Evolutionary conservation across 2,888 invertebrate genomes (phyloP), one percentile per base, ranked within the genome.

Genomic region (Ptychoptera contaminata): DNA sequence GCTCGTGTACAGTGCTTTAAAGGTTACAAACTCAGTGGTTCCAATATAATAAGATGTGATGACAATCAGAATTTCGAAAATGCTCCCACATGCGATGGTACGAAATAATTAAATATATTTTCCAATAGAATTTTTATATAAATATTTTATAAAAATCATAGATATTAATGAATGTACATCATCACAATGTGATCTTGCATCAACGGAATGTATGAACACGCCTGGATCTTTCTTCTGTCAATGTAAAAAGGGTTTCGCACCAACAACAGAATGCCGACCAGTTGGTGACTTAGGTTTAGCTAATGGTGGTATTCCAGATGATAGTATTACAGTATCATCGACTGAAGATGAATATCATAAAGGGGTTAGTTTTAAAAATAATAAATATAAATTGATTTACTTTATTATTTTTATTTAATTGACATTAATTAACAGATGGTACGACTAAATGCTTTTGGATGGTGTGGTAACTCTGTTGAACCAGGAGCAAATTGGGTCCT

Each of bases 101-200:
- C 54, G 46, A 40, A n/a, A 37, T 40, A 16, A 29, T 36, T 30
- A 11, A 8, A 2, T 16, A 11, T n/a, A 30, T 2, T 41, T 15
- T 32, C 37, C 36, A 35, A 23, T 34, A 8, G 34, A 34, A 6
- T 35, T 31, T 12, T 15, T 38, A 41, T n/a, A n/a, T n/a, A n/a
- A n/a, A n/a, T n/a, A n/a, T 39, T 32, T 12, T 29, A 15, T 43
- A 45, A 43, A 38, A 45, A 32, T 40, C 49, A 34, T 34, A 73
- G 91, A 92, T 60, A 81, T 92, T 48, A 91, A 92, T 56, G 92
- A 92, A 67, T 92, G 92, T 61, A 71, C 77, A 5, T 84, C 79
- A 51, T 86, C 84, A 47, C 90, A 91, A 61, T 93, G 92, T 61
- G 92, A 92, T 58, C 68, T 82, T 16, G 83, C 86, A 0, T 90